Conservation (phyloP, 2,888 invertebrate species). For the Drosophila glabriapex region DNA sequence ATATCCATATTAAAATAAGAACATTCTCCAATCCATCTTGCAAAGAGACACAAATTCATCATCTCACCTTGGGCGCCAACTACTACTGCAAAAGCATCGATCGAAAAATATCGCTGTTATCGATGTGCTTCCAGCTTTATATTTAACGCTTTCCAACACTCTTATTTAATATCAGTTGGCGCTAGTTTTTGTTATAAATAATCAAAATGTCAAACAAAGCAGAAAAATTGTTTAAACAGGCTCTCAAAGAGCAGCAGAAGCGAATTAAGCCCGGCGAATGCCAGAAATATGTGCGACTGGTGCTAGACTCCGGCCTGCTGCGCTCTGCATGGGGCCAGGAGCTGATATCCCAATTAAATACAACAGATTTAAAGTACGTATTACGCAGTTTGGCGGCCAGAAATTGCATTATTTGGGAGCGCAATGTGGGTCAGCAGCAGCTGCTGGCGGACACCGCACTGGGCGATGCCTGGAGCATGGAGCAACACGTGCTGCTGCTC, state of each 20-base stretch:
- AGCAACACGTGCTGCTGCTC: constrained; percentile 75
- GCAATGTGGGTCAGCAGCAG: constrained; percentile 79
- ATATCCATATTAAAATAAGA: not conserved
- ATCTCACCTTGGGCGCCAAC: not conserved
- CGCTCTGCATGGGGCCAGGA: constrained; percentile 57
- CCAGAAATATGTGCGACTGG: constrained; percentile 80
- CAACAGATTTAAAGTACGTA: constrained; percentile 69
- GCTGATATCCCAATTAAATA: constrained; percentile 57
- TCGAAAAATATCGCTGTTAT: not conserved
- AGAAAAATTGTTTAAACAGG: constrained; percentile 79
- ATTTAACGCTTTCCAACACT: constrained; percentile 14
- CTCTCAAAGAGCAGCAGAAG: constrained; percentile 81
- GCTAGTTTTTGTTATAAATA: constrained; percentile 6
- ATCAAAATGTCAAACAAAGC: constrained; percentile 64
- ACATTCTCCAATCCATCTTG: not conserved
- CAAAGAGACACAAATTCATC: not conserved
- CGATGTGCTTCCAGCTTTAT: not conserved
- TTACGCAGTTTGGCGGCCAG: constrained; percentile 63
- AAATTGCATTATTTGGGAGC: constrained; percentile 83
- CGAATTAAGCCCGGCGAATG: constrained; percentile 84
- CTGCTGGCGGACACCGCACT: constrained; percentile 37
- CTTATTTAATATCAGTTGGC: constrained; percentile 17
- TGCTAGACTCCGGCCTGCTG: constrained; percentile 74
- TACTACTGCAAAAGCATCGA: not conserved
- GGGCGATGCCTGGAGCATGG: constrained; percentile 73